phyloP scores from a whole-genome alignment of 2,113 vertebrate genomes.

The Gopherus flavomarginatus region DNA sequence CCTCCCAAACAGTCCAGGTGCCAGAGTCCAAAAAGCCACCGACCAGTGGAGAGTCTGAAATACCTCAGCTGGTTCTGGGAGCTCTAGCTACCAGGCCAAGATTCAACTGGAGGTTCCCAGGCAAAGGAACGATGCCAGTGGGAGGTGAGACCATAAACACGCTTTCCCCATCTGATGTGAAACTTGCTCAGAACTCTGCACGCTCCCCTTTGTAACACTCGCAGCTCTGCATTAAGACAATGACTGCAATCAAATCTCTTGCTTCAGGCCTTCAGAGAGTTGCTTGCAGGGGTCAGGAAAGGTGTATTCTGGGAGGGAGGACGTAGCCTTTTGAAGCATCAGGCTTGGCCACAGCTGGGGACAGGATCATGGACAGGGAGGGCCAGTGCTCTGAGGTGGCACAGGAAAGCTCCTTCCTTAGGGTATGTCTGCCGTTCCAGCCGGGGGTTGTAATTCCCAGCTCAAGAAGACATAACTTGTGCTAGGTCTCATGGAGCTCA shows the following conservation, averaged over 20 bases:
- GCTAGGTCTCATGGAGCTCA: not conserved
- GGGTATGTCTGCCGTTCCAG: not conserved
- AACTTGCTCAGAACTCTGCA: not conserved
- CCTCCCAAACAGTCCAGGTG: not conserved
- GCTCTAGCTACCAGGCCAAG: not conserved
- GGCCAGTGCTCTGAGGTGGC: not conserved
- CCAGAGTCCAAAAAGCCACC: not conserved
- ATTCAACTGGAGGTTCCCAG: not conserved
- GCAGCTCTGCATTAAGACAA: not conserved
- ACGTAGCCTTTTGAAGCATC: not conserved
- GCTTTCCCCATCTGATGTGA: not conserved
- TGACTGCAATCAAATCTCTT: not conserved
- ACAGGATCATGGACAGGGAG: not conserved
- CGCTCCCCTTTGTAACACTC: not conserved
- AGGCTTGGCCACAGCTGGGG: not conserved
- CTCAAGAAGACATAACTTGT: not conserved
- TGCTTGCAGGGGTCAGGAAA: not conserved
- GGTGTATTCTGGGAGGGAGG: not conserved
- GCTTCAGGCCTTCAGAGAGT: not conserved
- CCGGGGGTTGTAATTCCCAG: not conserved
- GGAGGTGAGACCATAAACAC: not conserved
- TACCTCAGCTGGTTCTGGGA: not conserved
- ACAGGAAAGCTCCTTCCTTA: not conserved
- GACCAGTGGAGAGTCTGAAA: not conserved
- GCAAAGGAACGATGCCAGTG: not conserved